Conservation (phyloP, 2,113 vertebrate genomes). For the Scalopus aquaticus region DNA sequence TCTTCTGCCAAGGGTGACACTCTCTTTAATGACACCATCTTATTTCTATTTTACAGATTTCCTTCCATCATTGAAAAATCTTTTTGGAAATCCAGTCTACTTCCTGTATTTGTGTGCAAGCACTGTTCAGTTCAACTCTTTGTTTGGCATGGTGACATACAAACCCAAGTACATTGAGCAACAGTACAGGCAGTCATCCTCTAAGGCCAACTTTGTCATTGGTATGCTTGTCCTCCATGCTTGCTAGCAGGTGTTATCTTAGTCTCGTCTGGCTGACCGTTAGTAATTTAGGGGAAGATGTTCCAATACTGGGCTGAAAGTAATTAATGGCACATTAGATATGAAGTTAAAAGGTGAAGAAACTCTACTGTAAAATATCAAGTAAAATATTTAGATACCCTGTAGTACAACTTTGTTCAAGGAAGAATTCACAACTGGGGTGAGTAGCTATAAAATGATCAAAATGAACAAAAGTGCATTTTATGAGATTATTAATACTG, state of each 20-base stretch:
- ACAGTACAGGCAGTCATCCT: conserved; percentile 94
- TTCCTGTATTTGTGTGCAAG: conserved; percentile 91
- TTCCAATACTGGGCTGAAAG: neutral
- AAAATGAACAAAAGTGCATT: neutral
- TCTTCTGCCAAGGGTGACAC: neutral
- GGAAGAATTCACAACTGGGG: neutral
- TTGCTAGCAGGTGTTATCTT: neutral
- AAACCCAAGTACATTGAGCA: conserved; percentile 98
- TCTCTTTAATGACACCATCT: neutral
- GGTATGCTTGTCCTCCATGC: conserved; percentile 82
- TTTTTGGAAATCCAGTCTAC: conserved; percentile 93
- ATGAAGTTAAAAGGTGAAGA: neutral
- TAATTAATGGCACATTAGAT: neutral
- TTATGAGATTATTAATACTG: neutral
- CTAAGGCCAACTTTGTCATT: conserved; percentile 95
- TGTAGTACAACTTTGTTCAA: neutral
- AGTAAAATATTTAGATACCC: neutral
- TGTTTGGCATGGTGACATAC: conserved; percentile 97
- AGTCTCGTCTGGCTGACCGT: neutral
- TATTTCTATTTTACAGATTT: conserved; percentile 88
- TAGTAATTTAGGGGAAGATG: neutral
- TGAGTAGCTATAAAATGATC: neutral
- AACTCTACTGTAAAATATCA: neutral
- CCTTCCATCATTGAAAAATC: conserved; percentile 90
- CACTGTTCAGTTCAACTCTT: conserved; percentile 93